Evolutionary conservation across 1,140 invertebrate species (phyloP), one percentile per base, ranked within the genome.

Genomic region (Spodoptera litura): DNA sequence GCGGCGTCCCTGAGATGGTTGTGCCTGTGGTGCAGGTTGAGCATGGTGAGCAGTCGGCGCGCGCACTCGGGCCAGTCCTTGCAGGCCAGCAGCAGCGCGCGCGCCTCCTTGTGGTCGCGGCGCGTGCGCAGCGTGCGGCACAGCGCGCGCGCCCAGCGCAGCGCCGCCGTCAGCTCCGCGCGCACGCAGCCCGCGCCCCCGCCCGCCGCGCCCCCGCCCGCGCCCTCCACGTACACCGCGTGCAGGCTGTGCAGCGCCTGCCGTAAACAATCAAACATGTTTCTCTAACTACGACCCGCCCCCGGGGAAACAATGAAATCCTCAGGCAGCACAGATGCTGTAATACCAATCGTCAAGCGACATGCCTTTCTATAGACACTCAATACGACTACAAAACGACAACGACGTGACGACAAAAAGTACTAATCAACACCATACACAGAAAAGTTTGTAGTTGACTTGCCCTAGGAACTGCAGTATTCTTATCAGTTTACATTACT

Each of bases 141-240:
- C 4, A 98, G 91, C 78, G 97, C 96, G 3, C 96, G 94, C 27
- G 98, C 96, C 85, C 99, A 97, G 0, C 96, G 96, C 62, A 99
- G 95, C 10, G 99, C 95, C 78, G 98, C 98, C 11, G 97, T 96
- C 51, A 99, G 95, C 88, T 99, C 98, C 6, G 82, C 85, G 59
- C 90, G 88, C 68, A 88, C 96, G 5, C 97, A 96, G 11, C 98
- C 96, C 2, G 97, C 96, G 2, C 96, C 96, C 6, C 97, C 98
- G 9, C 98, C 98, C 0, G 96, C 96, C 0, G 98, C 98, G 9
- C 98, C 98, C 0, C 96, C 96, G 8, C 97, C 98, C 4, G 98
- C 98, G 13, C 98, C 98, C 92, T 99, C 98, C 86, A 99, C 98
- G 88, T 98, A 98, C 97, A 99, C 98, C 82, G 98, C 97, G 95